Evolutionary conservation across 2,113 vertebrate species (phyloP), one percentile per base, ranked within the genome.

Genomic region (Zonotrichia leucophrys): DNA sequence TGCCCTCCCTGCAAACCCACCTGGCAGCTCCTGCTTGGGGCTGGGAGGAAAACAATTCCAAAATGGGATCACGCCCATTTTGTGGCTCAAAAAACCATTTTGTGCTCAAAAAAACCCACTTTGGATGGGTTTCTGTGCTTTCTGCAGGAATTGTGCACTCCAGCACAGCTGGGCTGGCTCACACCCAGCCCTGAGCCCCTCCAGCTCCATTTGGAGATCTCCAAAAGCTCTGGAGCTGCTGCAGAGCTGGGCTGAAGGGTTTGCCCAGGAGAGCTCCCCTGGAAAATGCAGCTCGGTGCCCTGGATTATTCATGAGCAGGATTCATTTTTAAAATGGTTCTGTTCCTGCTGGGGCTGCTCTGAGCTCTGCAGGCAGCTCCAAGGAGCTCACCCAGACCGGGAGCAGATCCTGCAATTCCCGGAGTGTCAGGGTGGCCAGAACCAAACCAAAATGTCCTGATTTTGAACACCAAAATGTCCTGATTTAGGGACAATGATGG

Each of bases 351-450:
- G 23, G 35, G 76, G 17, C 37, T 30, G 55, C 28, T 4, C 41
- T 2, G 46, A 53, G 83, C 68, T 74, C 39, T n/a, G 3, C 31
- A 5, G 4, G 14, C 2, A 31, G 30, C 78, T 55, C 10, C 44
- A 8, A 4, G 27, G 4, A 16, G 3, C 21, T 23, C 15, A 1
- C 4, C 0, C 2, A 22, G 55, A 4, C 2, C 1, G 28, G 47
- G 46, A 7, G 33, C 6, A 1, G 10, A 19, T 25, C 52, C 75
- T 9, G 19, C 2, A 3, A 23, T 6, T 8, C 53, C 11, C 3
- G 13, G 24, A 62, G 52, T 17, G 22, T 1, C 60, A 64, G 44
- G 44, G 44, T 9, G 5, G 4, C 47, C 52, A 22, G 17, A 27
- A 62, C 4, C 41, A 14, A 41, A 42, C 15, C 41, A 42, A 42